A percentile compares a stretch with the other conserved stretches of the same genome.
Evolutionary conservation across 2,797 vertebrate species (phyloP).

Genomic region (Malacoraja senta): DNA sequence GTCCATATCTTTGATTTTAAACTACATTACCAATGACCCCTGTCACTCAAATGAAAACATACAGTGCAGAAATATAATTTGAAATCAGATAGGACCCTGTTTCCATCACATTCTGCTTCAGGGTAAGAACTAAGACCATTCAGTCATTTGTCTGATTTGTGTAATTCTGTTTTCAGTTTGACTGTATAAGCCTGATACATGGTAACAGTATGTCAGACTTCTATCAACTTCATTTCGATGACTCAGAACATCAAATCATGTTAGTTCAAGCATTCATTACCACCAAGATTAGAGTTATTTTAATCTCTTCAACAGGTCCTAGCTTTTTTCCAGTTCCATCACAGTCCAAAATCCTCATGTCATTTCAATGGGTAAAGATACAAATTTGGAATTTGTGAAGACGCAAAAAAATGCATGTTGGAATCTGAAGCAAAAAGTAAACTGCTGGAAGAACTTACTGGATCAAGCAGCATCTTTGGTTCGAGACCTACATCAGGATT

Average conservation of each 20-base stretch:
- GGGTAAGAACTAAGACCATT: background rate
- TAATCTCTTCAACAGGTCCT: background rate
- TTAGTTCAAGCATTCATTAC: background rate
- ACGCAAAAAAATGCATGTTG: too few relatives aligned
- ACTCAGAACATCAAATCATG: background rate
- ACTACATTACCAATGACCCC: background rate
- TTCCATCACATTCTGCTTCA: background rate
- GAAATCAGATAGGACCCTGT: background rate
- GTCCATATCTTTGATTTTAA: background rate
- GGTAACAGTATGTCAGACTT: background rate
- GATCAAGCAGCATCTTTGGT: too few relatives aligned
- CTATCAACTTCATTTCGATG: background rate
- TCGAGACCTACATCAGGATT: too few relatives aligned
- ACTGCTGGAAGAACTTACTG: too few relatives aligned
- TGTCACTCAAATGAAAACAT: background rate
- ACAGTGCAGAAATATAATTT: background rate
- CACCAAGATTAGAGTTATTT: background rate
- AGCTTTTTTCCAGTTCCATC: background rate
- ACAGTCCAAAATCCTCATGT: background rate
- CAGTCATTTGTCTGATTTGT: background rate
- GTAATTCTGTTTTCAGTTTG: background rate
- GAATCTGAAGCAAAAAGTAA: too few relatives aligned
- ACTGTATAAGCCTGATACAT: background rate
- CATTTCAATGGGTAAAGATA: background rate
- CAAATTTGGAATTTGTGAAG: background rate